These are phyloP conservation scores for Luperina testacea DNA, from an alignment of 2,888 invertebrate genomes.

Conservation along the genomic window DNA sequence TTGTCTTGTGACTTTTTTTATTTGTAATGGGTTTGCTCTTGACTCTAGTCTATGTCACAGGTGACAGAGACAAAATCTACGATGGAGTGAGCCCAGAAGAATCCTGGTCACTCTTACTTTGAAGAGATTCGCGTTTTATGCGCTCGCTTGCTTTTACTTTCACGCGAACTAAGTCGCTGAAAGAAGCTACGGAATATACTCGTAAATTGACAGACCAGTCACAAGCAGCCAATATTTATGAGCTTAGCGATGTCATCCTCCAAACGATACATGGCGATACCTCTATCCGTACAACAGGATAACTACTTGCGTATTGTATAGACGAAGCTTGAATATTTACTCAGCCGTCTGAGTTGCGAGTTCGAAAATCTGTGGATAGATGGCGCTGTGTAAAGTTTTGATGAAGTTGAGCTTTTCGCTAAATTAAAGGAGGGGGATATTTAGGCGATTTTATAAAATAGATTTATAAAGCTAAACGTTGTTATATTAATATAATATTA, in stretches of 20 bases:
- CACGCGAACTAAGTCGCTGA: not conserved
- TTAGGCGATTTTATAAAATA: not conserved
- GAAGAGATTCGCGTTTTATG: too few species aligned
- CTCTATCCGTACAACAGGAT: slow-evolving; percentile 78
- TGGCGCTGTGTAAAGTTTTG: slow-evolving; percentile 64
- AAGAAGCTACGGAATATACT: not conserved
- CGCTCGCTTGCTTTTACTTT: too few species aligned
- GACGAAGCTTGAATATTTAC: slow-evolving; percentile 44
- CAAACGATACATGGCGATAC: slow-evolving; percentile 73
- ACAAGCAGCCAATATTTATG: slow-evolving; percentile 37
- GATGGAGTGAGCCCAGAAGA: too few species aligned
- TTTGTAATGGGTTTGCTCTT: too few species aligned
- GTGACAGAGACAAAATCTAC: too few species aligned
- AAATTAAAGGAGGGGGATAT: not conserved
- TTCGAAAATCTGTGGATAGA: slow-evolving; percentile 58
- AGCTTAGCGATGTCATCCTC: slow-evolving; percentile 31
- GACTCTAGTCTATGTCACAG: too few species aligned
- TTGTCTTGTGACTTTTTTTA: not conserved
- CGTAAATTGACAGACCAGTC: slow-evolving; percentile 6
- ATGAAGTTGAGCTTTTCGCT: not conserved
- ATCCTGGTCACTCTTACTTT: too few species aligned
- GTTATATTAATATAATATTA: not conserved
- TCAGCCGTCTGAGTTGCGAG: slow-evolving; percentile 52
- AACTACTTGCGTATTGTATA: slow-evolving; percentile 71
- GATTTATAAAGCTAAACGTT: not conserved